A percentile compares a stretch with the other conserved stretches of the same genome.
Evolutionary conservation across 2,888 invertebrate genomes (phyloP).

Genomic region (Aromia moschata): DNA sequence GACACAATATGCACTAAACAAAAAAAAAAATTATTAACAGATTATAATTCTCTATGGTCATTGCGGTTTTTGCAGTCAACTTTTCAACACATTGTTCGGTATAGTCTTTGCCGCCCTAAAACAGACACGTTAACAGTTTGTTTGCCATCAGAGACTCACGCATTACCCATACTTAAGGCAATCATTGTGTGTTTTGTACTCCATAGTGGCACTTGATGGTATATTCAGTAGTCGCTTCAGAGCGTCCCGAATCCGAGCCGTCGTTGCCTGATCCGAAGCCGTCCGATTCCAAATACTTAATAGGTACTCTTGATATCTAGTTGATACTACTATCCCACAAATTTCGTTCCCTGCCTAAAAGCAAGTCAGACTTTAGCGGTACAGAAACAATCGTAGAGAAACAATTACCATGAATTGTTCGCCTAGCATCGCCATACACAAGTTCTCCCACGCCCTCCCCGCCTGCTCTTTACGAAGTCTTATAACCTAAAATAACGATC

Average conservation of each 20-base stretch:
- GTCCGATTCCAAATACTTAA: constrained; percentile 98
- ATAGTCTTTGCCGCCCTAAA: constrained; percentile 59
- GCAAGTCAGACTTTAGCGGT: constrained; percentile 9
- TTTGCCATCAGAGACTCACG: background rate
- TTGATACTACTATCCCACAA: constrained; percentile 96
- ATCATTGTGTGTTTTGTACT: constrained; percentile 88
- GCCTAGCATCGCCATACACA: constrained; percentile 97
- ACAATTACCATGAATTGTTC: constrained; percentile 91
- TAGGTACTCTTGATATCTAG: constrained; percentile 95
- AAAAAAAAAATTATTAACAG: constrained; percentile 20
- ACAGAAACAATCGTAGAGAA: background rate
- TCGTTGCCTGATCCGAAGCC: constrained; percentile 88
- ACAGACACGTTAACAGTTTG: constrained; percentile 17
- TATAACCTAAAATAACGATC: constrained; percentile 67
- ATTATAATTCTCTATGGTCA: constrained; percentile 17
- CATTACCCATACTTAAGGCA: constrained; percentile 75
- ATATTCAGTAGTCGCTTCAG: constrained; percentile 94
- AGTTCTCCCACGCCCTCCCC: constrained; percentile 97
- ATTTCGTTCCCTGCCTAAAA: constrained; percentile 88
- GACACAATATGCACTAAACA: constrained; percentile 18
- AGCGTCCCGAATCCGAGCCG: constrained; percentile 92
- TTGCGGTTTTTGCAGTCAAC: constrained; percentile 50
- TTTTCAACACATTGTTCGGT: constrained; percentile 56
- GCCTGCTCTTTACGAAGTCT: constrained; percentile 93
- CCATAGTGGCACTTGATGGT: constrained; percentile 90